These are phyloP conservation scores for Leucania comma DNA, from an alignment of 2,888 invertebrate genomes.

Conservation along the genomic window DNA sequence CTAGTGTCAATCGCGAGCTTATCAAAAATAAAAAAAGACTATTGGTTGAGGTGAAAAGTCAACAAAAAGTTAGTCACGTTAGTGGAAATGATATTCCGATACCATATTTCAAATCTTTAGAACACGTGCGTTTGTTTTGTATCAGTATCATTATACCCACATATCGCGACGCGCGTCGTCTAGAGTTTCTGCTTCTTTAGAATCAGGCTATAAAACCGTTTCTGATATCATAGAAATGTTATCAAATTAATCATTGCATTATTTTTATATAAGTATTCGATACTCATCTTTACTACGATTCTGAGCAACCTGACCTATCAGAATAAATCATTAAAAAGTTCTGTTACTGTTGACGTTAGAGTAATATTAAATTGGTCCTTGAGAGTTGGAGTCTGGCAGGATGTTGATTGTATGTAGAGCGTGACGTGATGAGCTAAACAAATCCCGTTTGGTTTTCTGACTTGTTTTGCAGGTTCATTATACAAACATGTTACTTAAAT, in stretches of 20 bases:
- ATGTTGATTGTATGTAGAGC: slow-evolving; percentile 52
- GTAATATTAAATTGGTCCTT: slow-evolving; percentile 38
- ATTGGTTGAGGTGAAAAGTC: neutral
- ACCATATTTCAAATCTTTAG: neutral
- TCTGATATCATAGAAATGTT: slow-evolving; percentile 8
- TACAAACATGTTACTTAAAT: slow-evolving; percentile 15
- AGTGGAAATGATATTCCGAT: neutral
- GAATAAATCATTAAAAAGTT: slow-evolving; percentile 27
- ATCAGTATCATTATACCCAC: neutral
- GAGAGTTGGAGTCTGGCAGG: slow-evolving; percentile 42
- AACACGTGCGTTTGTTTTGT: slow-evolving; percentile 41
- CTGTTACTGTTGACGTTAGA: neutral
- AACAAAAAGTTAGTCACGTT: neutral
- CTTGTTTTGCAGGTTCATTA: slow-evolving; percentile 42
- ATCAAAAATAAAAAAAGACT: neutral
- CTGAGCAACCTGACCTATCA: slow-evolving; percentile 5
- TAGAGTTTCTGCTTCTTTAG: slow-evolving; percentile 26
- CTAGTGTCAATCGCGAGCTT: too few species aligned
- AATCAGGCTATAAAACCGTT: slow-evolving; percentile 22
- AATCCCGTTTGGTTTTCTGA: slow-evolving; percentile 56
- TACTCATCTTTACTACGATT: slow-evolving; percentile 13
- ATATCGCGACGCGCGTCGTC: neutral
- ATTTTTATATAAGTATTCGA: neutral
- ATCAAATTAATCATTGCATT: slow-evolving; percentile 14
- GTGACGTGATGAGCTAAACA: slow-evolving; percentile 51